Evolutionary conservation across 2,113 vertebrate genomes (phyloP), one percentile per base, ranked within the genome.

Genomic region (Elgaria multicarinata): DNA sequence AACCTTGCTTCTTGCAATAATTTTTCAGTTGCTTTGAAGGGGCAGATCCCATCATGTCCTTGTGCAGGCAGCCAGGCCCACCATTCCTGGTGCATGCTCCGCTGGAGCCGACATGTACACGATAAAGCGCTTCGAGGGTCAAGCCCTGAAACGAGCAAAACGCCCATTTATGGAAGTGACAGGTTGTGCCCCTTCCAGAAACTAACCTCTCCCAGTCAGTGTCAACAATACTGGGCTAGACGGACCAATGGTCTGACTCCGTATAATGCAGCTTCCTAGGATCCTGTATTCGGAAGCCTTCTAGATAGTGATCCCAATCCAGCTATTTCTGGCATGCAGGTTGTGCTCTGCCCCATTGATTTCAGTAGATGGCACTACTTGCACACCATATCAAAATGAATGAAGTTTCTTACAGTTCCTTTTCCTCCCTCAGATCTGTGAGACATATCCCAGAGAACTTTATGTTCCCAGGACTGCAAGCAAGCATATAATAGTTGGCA

Each of bases 401-500:
- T 42, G 20, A 50, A 55, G 26, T 85, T 83, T 50, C 6, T 89
- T 89, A 18, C 10, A 76, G 8, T 53, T 66, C 18, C 44, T 33
- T 22, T 31, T 46, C 71, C 8, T 92, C 89, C 95, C 93, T 62
- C 95, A 99, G 99, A 97, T 99, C 81, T 99, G 99, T 97, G 98
- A 99, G 95, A 99, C 99, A 8, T 99, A 99, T 93, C 99, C 99
- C 31, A 98, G 97, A 93, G 98, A 99, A 67, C 97, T 99, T 76
- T 99, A 99, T 64, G 99, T 99, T 94, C 99, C 99, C 53, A 96
- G 97, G 92, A 98, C 97, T 69, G 98, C 98, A 96, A 99, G 98
- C 96, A 99, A 98, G 92, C 98, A 98, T 36, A 98, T 99, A 94
- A 99, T 99, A 77, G 98, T 99, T 83, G 99, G 99, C 46, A 99